A percentile compares a stretch with the other conserved stretches of the same genome.
Evolutionary conservation across 2,113 vertebrate genomes (phyloP).

Genomic region (Hippopotamus amphibius): DNA sequence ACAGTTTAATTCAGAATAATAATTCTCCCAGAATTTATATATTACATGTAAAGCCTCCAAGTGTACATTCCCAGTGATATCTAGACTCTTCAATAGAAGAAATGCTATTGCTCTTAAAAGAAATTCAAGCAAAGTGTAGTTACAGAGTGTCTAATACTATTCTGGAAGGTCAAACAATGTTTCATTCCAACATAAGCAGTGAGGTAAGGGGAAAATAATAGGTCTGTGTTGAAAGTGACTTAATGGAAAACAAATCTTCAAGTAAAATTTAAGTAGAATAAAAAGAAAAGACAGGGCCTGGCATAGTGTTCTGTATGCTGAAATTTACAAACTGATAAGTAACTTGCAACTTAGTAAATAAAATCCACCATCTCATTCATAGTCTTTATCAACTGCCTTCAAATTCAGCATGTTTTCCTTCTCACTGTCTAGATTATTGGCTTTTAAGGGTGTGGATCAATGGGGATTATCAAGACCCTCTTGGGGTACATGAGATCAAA

Average conservation of each 20-base stretch:
- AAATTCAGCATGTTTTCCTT: slow-evolving; percentile 26
- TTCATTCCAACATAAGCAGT: neutral
- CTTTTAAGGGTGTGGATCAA: neutral
- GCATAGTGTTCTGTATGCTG: neutral
- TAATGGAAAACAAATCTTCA: slow-evolving; percentile 28
- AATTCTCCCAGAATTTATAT: slow-evolving; percentile 46
- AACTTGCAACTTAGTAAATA: neutral
- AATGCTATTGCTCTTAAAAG: slow-evolving; percentile 48
- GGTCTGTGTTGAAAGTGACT: slow-evolving; percentile 11
- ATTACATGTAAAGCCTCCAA: slow-evolving; percentile 27
- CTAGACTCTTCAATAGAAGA: slow-evolving; percentile 46
- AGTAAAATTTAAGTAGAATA: neutral
- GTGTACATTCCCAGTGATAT: neutral
- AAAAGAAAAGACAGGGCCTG: neutral
- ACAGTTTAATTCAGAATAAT: slow-evolving; percentile 33
- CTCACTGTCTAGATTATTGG: neutral
- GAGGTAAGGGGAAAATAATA: neutral
- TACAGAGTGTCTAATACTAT: neutral
- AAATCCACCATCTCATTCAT: neutral
- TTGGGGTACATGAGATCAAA: neutral
- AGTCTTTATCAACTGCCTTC: slow-evolving; percentile 15
- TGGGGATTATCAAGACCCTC: neutral
- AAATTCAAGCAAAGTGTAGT: slow-evolving; percentile 39
- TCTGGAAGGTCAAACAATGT: neutral
- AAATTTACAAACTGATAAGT: neutral